Conservation (phyloP, 1,140 invertebrate genomes). For the Lasioglossum baleicum region DNA sequence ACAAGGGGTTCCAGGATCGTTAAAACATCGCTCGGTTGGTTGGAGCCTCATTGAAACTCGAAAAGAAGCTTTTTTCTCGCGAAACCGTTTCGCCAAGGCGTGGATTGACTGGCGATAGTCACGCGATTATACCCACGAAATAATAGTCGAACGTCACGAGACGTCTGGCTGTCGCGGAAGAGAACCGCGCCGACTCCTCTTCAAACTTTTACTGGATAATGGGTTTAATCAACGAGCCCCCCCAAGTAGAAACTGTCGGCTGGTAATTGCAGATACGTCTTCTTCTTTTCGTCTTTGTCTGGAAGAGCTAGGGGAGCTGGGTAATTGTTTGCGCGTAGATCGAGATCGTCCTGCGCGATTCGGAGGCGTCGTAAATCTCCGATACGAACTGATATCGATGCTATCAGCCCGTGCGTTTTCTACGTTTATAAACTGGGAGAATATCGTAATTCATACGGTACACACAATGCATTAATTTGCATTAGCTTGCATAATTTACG, state of each 20-base stretch:
- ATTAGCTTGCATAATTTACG: too few relatives aligned
- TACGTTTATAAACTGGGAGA: too few relatives aligned
- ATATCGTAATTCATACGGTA: too few relatives aligned
- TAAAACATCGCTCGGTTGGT: too few relatives aligned
- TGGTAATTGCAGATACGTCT: conserved; percentile 3
- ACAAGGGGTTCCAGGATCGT: too few relatives aligned
- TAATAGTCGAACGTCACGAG: conserved; percentile 51
- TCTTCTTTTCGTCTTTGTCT: neutral
- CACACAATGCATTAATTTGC: too few relatives aligned
- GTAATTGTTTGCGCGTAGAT: too few relatives aligned
- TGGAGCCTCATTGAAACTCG: conserved; percentile 27
- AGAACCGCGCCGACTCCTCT: conserved; percentile 20
- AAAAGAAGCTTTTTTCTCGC: conserved; percentile 23
- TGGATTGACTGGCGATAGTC: conserved; percentile 29
- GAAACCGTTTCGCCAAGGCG: neutral
- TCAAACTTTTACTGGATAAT: conserved; percentile 36
- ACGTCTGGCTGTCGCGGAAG: conserved; percentile 45
- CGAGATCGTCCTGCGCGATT: too few relatives aligned
- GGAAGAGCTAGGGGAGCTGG: too few relatives aligned
- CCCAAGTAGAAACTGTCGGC: neutral
- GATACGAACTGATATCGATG: too few relatives aligned
- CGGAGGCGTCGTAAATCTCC: too few relatives aligned
- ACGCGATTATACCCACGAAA: conserved; percentile 48
- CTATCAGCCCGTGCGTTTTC: too few relatives aligned
- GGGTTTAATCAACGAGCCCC: conserved; percentile 6